Evolutionary conservation across 1,140 invertebrate species (phyloP), one percentile per base, ranked within the genome.

Genomic region (Sycophaga agraensis): DNA sequence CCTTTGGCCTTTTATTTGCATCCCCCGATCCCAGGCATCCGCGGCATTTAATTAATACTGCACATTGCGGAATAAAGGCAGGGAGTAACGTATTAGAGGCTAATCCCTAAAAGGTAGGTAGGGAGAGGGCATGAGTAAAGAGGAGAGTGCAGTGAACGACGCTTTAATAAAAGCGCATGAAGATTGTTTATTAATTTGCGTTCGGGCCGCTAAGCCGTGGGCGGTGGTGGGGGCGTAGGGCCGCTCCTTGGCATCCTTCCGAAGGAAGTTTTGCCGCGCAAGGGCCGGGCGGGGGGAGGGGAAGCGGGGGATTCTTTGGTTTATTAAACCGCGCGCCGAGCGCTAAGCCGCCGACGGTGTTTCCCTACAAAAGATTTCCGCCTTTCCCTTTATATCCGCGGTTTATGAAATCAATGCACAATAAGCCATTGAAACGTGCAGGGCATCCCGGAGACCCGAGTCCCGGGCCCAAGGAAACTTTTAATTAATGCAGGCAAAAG

Each of bases 231-330:
- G 45, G 45, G 6, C 19, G 28, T 40, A 39, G 40, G 26, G 35
- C 9, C 40, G 39, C 45, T 46, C n/a, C 40, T 35, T 22, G 43
- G 61, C 46, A 21, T 31, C 11, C 61, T 35, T 57, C 43, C 28
- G 22, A 46, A 58, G 45, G 22, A 58, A 48, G 24, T 49, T 55
- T 40, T 16, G 7, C 31, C 9, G 5, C 5, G 48, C 12, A 31
- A 19, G 4, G 19, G 24, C 24, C 24, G n/a, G 7, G 31, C 34
- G 39, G 14, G n/a, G 35, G 26, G 35, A 22, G n/a, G 35, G 26
- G 35, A 19, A 40, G 35, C 26, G 48, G 64, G 59, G 4, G 43
- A 59, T 63, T 63, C 67, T 72, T 65, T 66, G 56, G 66, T 54
- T 54, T 54, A 54, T 54, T 54, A 54, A 54, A 54, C 61, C 42